Evolutionary conservation across 92 coral and sea anemone species (phyloP).

Genomic region (Bergia puertoricense): DNA sequence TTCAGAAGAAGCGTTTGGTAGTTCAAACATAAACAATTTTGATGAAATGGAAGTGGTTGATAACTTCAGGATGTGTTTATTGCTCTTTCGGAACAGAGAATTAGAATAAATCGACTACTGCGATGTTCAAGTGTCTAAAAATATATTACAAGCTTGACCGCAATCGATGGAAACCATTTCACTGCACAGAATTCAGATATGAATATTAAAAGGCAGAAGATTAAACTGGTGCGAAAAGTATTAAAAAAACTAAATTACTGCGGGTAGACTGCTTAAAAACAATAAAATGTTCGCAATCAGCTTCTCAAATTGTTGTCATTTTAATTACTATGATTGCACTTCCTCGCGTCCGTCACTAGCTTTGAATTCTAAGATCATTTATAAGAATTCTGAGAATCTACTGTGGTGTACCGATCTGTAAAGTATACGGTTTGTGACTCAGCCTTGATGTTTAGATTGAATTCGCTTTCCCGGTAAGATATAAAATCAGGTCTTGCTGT

Average conservation of each 20-base stretch:
- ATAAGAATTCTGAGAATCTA: background rate
- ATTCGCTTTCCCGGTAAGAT: background rate
- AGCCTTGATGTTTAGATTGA: background rate
- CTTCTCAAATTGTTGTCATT: background rate
- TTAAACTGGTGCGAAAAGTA: background rate
- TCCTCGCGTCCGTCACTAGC: background rate
- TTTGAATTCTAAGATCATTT: background rate
- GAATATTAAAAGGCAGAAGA: no score
- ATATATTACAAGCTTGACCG: background rate
- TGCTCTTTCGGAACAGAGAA: slow-evolving; percentile 30
- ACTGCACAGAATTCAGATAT: background rate
- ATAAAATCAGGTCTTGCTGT: background rate
- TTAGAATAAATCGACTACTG: background rate
- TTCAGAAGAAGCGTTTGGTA: background rate
- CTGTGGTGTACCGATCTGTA: background rate
- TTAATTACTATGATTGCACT: background rate
- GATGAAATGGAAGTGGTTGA: slow-evolving; percentile 14
- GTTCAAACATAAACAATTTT: background rate
- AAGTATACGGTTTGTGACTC: background rate
- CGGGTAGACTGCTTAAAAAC: background rate
- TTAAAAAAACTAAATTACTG: background rate
- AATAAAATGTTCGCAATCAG: background rate
- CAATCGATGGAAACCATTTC: background rate
- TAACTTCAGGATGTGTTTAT: slow-evolving; percentile 35
- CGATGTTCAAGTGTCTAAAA: background rate